phyloP scores from a whole-genome alignment of 2,888 invertebrate genomes.

The Clusia tigrina region DNA sequence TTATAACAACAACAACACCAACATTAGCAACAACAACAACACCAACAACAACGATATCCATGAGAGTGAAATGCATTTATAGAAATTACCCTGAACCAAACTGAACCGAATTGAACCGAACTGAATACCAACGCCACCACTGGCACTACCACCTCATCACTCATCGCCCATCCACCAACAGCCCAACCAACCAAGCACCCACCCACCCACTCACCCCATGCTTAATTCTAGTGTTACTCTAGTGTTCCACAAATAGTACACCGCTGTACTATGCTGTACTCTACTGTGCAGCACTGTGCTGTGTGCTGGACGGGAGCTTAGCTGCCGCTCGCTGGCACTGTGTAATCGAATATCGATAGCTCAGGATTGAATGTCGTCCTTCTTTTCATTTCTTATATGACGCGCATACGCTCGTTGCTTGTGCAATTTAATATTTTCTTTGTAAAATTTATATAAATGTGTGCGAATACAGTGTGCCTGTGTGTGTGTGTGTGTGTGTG shows the following conservation, averaged over 20 bases:
- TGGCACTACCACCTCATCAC: constrained; percentile 1
- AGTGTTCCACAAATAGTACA: constrained; percentile 43
- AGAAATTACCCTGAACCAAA: constrained; percentile 30
- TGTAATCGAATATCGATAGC: constrained; percentile 65
- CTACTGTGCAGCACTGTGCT: constrained; percentile 6
- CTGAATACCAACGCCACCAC: constrained; percentile 31
- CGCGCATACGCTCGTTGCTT: constrained; percentile 16
- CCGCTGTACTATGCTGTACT: background rate
- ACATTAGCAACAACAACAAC: constrained; percentile 39
- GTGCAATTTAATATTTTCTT: constrained; percentile 29
- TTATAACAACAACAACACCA: constrained; percentile 39
- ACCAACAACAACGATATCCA: no score
- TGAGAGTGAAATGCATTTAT: constrained; percentile 19
- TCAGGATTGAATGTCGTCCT: constrained; percentile 62
- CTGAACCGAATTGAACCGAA: constrained; percentile 31
- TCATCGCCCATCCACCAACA: constrained; percentile 20
- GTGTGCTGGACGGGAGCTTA: constrained; percentile 21
- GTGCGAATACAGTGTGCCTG: constrained; percentile 42
- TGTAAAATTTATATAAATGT: constrained; percentile 41
- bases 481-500: constrained; percentile 19
- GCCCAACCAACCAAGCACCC: constrained; percentile 43
- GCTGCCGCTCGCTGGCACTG: constrained; percentile 35
- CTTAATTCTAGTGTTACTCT: constrained; percentile 53
- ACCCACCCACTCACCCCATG: constrained; percentile 35
- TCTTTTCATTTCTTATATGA: constrained; percentile 53